Evolutionary conservation across 2,888 invertebrate species (phyloP), one percentile per base, ranked within the genome.

Genomic region (Nudaria mundana): DNA sequence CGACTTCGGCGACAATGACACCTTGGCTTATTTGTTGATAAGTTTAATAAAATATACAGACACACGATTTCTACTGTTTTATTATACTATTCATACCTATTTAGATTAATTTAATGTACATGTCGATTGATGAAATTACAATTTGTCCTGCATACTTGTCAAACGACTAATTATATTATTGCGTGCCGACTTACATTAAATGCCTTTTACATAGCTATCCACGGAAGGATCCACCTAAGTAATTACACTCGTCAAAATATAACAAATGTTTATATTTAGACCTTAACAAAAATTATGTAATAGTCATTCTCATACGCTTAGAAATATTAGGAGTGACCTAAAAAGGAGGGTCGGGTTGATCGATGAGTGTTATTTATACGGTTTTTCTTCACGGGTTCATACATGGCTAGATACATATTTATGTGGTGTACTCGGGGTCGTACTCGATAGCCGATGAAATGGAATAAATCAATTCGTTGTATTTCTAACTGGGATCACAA

Each of bases 141-240:
- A 61, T 56, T 60, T 50, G 60, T 65, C 56, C 59, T 52, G 51
- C 63, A 55, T 57, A 59, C 62, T 59, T 56, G n/a, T n/a, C n/a
- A n/a, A 64, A 65, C 61, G 56, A 56, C 62, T 77, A 78, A 80
- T 78, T 73, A 65, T 68, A 66, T 58, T 67, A 67, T 79, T 37
- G 78, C 79, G 76, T 80, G 80, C 50, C 57, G 42, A 32, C 52
- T 52, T 48, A 62, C 59, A 62, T 61, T 72, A 67, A 60, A 62
- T 45, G 36, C 37, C 30, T 35, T 46, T 28, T 36, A 28, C 40
- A 10, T 31, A 34, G 37, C 30, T 36, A 38, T 29, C 11, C 7
- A 31, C 13, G 13, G 34, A 42, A 40, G 31, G 38, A 48, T 55
- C 41, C 34, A 18, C 15, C 26, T 36, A 39, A 35, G 38, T 43